phyloP scores from a whole-genome alignment of 2,797 vertebrate genomes.

The Dendrocincla tyrannina region DNA sequence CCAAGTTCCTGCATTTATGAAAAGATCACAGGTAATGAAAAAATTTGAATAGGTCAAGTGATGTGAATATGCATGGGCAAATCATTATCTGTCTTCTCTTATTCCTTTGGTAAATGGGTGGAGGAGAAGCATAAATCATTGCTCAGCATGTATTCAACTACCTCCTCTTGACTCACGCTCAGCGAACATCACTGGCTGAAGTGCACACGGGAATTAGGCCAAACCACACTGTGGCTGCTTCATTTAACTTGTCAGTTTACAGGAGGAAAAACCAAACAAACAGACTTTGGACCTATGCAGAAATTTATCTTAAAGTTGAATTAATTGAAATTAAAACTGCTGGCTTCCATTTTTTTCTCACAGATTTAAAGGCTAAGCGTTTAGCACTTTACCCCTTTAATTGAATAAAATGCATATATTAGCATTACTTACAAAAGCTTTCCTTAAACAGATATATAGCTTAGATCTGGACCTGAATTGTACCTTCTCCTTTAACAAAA shows the following conservation, averaged over 20 bases:
- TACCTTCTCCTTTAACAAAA: background rate
- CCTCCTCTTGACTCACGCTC: background rate
- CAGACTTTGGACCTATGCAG: background rate
- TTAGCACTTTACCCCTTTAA: background rate
- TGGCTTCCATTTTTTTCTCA: background rate
- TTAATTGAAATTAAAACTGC: background rate
- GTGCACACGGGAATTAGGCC: background rate
- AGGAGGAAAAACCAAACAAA: background rate
- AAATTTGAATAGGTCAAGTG: background rate
- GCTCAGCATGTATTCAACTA: background rate
- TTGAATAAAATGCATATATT: background rate
- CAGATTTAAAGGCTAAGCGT: background rate
- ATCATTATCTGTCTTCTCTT: background rate
- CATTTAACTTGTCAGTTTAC: background rate
- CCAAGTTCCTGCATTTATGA: background rate
- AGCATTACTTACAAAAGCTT: background rate
- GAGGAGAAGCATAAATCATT: background rate
- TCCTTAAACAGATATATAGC: background rate
- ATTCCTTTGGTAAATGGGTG: background rate
- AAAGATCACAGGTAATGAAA: background rate
- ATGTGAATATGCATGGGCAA: background rate
- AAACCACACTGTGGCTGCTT: background rate
- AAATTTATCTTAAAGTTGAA: background rate
- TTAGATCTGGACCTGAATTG: background rate
- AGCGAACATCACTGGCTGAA: background rate